Evolutionary conservation across 2,113 vertebrate genomes (phyloP), one percentile per base, ranked within the genome.

Genomic region (Lophochroa leadbeateri): DNA sequence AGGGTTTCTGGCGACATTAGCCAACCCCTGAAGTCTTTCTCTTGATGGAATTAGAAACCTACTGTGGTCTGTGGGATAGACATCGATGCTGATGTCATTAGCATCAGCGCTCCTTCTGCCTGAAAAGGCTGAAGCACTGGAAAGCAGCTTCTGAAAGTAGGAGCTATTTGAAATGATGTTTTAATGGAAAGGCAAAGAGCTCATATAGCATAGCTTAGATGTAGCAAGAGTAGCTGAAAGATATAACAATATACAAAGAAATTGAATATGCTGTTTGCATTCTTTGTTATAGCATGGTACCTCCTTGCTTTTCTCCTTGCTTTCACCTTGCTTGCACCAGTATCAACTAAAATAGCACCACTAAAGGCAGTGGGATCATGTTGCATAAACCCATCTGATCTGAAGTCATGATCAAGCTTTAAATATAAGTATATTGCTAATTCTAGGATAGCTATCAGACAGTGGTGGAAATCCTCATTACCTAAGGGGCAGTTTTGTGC

Each of bases 41-140:
- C 94, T 93, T 88, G 68, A 16, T 76, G 88, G 94, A 98, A 97
- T 98, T 96, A 96, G 91, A 95, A 89, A 70, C 82, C 88, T 93
- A 74, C 88, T 97, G 91, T 78, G 78, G 81, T 92, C 95, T 97
- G 86, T 69, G 77, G 96, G 88, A 70, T 81, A 77, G 93, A 78
- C 74, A 96, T 97, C 33, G 3, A 76, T 92, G 84, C 72, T 97
- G 95, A 97, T 96, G 90, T 94, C 92, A 88, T 95, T 94, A 92
- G 64, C 93, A 92, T 95, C 92, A 94, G 67, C 7, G 4, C 43
- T 57, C 31, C 25, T 58, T 65, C 69, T 91, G 49, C 25, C 50
- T 77, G 67, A 49, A 84, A 84, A 84, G 64, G 61, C 55, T 76
- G 61, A 88, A 81, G 79, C 89, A 94, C 21, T 70, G 71, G 65